Base-by-base conservation (phyloP, 2,888 invertebrate species). In the Hecatera dysodea region DNA sequence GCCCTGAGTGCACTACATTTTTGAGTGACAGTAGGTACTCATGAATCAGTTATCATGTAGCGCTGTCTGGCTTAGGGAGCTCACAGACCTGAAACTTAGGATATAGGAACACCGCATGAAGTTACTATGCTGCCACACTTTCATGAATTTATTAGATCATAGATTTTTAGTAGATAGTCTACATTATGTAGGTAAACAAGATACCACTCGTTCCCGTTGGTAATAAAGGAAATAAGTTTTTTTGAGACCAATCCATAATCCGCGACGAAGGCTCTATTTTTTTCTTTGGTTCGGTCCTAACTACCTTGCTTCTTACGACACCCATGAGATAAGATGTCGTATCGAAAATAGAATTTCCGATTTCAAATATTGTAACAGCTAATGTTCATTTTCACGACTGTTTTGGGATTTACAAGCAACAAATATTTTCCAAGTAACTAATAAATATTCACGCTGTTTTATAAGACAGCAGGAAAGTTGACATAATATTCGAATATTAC, bases 361-460 rank as follows among this genome's bases (percentile, higher is more conserved):
- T 75, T 76, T 76, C 52, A 80, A 80, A 67, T 80, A 75, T 80
- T 76, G 68, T 74, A 57, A 57, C 61, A 50, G 56, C 56, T 80
- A 80, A 75, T 67, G 80, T 62, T 67, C n/a, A 52, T 75, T 80
- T 80, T 67, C 56, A 76, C 80, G 75, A 80, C 80, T 62, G 80
- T 59, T 66, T 42, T 61, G 61, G 65, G 65, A 65, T 64, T 75
- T 74, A 80, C 55, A 75, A 63, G 60, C 17, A 62, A 75, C 52
- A 75, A 80, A 80, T 80, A 80, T 72, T 78, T 72, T 44, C 19
- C 57, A 74, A 80, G 53, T 52, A 74, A 48, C 39, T 61, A 39
- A 63, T 63, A 63, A 57, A 75, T 79, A 79, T 75, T 75, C 73
- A 79, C 73, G 44, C 39, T 62, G 19, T 56, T 78, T 44, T 56